Evolutionary conservation across 2,113 vertebrate species (phyloP).

Genomic region (Salvator merianae): DNA sequence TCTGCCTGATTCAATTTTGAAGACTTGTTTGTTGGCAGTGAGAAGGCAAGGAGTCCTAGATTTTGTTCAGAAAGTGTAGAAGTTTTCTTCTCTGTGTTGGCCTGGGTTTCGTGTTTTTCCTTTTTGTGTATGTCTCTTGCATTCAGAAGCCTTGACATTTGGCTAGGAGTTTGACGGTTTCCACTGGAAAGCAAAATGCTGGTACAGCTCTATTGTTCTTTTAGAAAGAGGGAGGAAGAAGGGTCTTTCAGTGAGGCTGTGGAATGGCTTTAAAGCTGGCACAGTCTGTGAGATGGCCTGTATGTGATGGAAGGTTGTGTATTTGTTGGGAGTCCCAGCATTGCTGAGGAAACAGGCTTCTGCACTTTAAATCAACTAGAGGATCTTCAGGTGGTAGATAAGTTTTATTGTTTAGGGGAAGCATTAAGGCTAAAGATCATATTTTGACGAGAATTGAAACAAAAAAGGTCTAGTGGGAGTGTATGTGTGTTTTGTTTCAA

Average conservation of each 20-base stretch:
- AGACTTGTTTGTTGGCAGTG: not conserved
- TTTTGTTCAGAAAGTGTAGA: not conserved
- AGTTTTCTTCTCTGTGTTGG: not conserved
- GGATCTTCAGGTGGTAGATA: constrained; percentile 3
- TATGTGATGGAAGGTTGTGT: not conserved
- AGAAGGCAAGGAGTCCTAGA: not conserved
- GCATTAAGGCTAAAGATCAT: not conserved
- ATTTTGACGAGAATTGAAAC: not conserved
- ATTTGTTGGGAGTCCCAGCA: not conserved
- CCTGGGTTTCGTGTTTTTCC: not conserved
- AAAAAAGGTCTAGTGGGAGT: not conserved
- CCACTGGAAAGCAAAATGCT: not conserved
- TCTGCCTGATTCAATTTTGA: not conserved
- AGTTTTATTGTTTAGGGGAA: constrained; percentile 10
- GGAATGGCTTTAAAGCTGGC: constrained; percentile 3
- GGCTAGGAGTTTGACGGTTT: not conserved
- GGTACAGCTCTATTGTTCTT: not conserved
- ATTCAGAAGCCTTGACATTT: not conserved
- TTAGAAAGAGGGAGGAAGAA: not conserved
- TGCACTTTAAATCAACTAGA: constrained; percentile 22
- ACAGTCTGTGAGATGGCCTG: not conserved
- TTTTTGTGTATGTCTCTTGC: not conserved
- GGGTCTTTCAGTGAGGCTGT: not conserved
- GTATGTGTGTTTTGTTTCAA: not conserved
- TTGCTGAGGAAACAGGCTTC: constrained; percentile 28